A percentile compares a stretch with the other conserved stretches of the same genome.
phyloP scores from a whole-genome alignment of 2,113 vertebrate genomes.

The Cichladusa arquata region DNA sequence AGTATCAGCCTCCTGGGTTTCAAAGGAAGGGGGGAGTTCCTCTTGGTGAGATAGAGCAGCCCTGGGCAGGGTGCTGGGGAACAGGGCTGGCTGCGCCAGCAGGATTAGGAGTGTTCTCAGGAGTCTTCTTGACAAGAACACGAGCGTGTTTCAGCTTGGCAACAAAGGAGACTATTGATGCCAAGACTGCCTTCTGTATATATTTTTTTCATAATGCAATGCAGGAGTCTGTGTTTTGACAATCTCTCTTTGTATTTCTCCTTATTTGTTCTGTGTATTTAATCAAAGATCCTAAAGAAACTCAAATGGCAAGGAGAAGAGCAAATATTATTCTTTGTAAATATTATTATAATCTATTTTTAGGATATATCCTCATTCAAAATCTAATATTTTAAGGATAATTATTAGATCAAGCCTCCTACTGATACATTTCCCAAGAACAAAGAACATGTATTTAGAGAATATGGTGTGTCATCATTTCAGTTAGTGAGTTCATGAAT shows the following conservation, averaged over 20 bases:
- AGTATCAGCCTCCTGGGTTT: neutral
- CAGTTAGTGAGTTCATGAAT: conserved; percentile 17
- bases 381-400: conserved; percentile 17
- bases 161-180: neutral
- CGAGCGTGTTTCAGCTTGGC: neutral
- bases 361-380: neutral
- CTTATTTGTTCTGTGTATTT: neutral
- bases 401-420: neutral
- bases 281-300: neutral
- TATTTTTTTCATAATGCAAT: neutral
- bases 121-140: conserved; percentile 19
- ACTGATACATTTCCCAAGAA: neutral
- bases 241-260: conserved; percentile 8
- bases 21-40: neutral
- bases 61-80: neutral
- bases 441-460: conserved; percentile 35
- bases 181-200: conserved; percentile 9
- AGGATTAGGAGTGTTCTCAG: neutral
- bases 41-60: neutral
- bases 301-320: neutral
- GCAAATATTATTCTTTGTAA: neutral
- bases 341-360: neutral
- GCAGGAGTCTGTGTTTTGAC: conserved; percentile 20
- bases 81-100: neutral
- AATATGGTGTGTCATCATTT: neutral